Conservation (phyloP, 2,888 invertebrate genomes). For the Habroteleia sp. region DNA sequence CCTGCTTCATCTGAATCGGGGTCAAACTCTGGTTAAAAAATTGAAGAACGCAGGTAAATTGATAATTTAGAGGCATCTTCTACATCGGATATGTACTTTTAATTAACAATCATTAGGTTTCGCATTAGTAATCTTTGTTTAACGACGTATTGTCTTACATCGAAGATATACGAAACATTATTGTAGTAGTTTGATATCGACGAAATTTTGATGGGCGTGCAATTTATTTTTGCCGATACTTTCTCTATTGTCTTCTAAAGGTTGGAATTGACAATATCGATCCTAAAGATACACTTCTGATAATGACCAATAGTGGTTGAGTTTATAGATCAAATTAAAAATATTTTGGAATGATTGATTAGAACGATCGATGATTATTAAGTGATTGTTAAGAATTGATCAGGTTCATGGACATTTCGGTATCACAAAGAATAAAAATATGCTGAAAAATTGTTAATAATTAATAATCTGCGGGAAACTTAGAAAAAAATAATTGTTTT, state of each 20-base stretch:
- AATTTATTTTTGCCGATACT: conserved; percentile 29
- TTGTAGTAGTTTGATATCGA: conserved; percentile 11
- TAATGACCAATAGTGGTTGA: too few relatives aligned
- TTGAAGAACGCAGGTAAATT: conserved; percentile 20
- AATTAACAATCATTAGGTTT: conserved; percentile 44
- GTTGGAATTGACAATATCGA: too few relatives aligned
- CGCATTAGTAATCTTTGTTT: conserved; percentile 10
- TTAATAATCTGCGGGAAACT: too few relatives aligned
- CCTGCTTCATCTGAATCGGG: conserved; percentile 8
- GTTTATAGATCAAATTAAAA: too few relatives aligned
- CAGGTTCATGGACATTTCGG: too few relatives aligned
- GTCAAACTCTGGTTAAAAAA: conserved; percentile 3
- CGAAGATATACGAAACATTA: conserved; percentile 34
- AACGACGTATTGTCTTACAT: conserved; percentile 48
- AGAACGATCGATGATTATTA: too few relatives aligned
- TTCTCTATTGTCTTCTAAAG: conserved; percentile 53
- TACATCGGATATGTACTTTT: conserved; percentile 8
- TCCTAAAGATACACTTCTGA: too few relatives aligned
- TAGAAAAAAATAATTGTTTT: too few relatives aligned
- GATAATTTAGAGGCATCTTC: conserved; percentile 19
- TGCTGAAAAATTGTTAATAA: too few relatives aligned
- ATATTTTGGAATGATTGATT: too few relatives aligned
- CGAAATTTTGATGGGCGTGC: conserved; percentile 21
- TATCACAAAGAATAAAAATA: too few relatives aligned
- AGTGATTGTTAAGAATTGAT: too few relatives aligned